Evolutionary conservation across 2,797 vertebrate genomes (phyloP).

Genomic region (Vespertilio murinus): DNA sequence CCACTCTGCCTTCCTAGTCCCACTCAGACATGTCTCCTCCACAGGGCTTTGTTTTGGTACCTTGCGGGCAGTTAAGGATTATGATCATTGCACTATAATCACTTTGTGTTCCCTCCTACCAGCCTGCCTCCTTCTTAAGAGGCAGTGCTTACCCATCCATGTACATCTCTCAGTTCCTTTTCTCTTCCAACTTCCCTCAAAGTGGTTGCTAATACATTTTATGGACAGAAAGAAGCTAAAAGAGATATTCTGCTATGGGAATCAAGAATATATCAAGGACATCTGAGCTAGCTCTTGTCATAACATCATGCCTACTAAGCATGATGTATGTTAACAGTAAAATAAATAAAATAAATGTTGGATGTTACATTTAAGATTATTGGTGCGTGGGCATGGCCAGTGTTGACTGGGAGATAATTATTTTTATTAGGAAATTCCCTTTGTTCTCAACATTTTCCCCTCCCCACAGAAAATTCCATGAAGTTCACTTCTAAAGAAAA

Average conservation of each 20-base stretch:
- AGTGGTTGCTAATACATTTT: neutral
- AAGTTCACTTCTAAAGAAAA: slow-evolving; percentile 72
- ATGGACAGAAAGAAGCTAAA: neutral
- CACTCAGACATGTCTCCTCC: neutral
- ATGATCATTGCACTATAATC: neutral
- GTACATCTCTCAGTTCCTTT: neutral
- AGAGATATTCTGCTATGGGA: neutral
- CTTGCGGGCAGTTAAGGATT: neutral
- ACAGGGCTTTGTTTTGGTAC: neutral
- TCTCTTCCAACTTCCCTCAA: neutral
- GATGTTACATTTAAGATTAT: neutral
- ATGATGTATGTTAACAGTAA: neutral
- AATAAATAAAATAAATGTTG: neutral
- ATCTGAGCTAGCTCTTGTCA: neutral
- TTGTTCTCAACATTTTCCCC: slow-evolving; percentile 1
- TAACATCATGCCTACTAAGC: neutral
- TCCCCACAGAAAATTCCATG: slow-evolving; percentile 68
- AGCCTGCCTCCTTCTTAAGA: too few relatives aligned
- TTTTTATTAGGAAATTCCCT: slow-evolving; percentile 59
- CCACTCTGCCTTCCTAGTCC: neutral
- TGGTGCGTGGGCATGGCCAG: neutral
- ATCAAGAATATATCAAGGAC: neutral
- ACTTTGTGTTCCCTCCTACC: neutral
- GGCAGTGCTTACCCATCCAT: neutral
- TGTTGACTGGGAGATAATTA: neutral